A percentile compares a stretch with the other conserved stretches of the same genome.
Conservation (phyloP, 1,140 invertebrate species). For the Drepana arcuata region DNA sequence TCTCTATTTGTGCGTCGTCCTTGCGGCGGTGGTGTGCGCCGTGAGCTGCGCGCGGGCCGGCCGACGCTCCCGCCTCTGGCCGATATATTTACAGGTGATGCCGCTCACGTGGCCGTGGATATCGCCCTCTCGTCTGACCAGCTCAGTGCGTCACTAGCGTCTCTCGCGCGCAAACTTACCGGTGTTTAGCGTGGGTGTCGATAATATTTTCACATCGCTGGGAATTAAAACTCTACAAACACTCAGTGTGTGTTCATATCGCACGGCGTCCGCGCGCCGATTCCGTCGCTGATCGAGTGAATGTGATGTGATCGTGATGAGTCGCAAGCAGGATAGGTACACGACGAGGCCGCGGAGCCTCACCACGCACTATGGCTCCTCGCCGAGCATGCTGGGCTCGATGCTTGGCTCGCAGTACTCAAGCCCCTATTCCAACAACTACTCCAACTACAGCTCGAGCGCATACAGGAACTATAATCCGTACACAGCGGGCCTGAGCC, state of each 20-base stretch:
- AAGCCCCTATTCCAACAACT: slow-evolving; percentile 42
- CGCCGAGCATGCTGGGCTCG: slow-evolving; percentile 50
- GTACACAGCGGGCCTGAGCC: slow-evolving; percentile 48
- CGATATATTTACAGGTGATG: slow-evolving; percentile 56
- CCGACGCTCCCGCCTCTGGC: slow-evolving; percentile 7
- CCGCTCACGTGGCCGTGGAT: slow-evolving; percentile 35
- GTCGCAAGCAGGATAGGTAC: slow-evolving; percentile 58
- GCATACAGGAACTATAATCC: slow-evolving; percentile 69
- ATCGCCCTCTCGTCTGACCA: slow-evolving; percentile 21
- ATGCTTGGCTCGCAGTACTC: slow-evolving; percentile 46
- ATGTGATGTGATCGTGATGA: slow-evolving; percentile 52
- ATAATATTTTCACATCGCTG: slow-evolving; percentile 55
- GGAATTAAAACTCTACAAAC: slow-evolving; percentile 45
- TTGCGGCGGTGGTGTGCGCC: slow-evolving; percentile 6
- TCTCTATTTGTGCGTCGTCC: slow-evolving; percentile 20
- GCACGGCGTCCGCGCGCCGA: slow-evolving; percentile 33
- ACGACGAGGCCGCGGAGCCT: slow-evolving; percentile 48
- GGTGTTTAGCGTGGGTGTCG: slow-evolving; percentile 37
- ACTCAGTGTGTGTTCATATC: slow-evolving; percentile 53
- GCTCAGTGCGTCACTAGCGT: slow-evolving; percentile 37
- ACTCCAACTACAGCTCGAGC: slow-evolving; percentile 48
- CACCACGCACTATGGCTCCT: slow-evolving; percentile 50
- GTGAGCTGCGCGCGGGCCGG: not conserved
- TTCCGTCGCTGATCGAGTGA: slow-evolving; percentile 14
- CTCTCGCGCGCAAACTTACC: slow-evolving; percentile 36